A percentile compares a stretch with the other conserved stretches of the same genome.
These are phyloP conservation scores for Drosophila stalkeri DNA, from an alignment of 2,888 invertebrate genomes.

Conservation along the genomic window DNA sequence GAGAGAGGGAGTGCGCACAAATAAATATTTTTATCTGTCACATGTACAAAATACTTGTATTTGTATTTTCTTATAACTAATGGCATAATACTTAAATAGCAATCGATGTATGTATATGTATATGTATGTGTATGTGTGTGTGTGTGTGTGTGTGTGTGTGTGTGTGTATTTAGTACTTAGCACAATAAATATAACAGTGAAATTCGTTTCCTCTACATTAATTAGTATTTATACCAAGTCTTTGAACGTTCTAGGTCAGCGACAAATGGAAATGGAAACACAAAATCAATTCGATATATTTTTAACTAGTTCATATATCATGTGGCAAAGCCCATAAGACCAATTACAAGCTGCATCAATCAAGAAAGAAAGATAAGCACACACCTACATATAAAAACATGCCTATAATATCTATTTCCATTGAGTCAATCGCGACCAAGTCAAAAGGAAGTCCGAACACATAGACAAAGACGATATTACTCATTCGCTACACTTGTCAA, in stretches of 20 bases:
- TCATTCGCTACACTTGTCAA: conserved; percentile 52
- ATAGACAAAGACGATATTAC: conserved; percentile 44
- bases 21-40: conserved; percentile 62
- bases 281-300: conserved; percentile 12
- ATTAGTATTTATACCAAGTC: not conserved
- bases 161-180: not conserved
- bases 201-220: not conserved
- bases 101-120: conserved; percentile 1
- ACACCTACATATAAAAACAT: conserved; percentile 1
- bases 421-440: conserved; percentile 39
- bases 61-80: conserved; percentile 53
- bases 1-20: conserved; percentile 4
- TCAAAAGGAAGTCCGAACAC: conserved; percentile 44
- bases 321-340: conserved; percentile 65
- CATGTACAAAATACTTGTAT: conserved; percentile 48
- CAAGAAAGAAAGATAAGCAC: conserved; percentile 48
- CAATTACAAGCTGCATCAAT: conserved; percentile 74
- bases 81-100: conserved; percentile 17
- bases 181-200: conserved; percentile 3
- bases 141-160: conserved; percentile 4
- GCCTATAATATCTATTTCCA: conserved; percentile 4
- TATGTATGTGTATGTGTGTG: not conserved
- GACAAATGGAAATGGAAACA: conserved; percentile 14
- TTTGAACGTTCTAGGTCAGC: not conserved
- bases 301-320: conserved; percentile 45